Conservation (phyloP, 2,113 vertebrate species). For the Taxidea taxus region DNA sequence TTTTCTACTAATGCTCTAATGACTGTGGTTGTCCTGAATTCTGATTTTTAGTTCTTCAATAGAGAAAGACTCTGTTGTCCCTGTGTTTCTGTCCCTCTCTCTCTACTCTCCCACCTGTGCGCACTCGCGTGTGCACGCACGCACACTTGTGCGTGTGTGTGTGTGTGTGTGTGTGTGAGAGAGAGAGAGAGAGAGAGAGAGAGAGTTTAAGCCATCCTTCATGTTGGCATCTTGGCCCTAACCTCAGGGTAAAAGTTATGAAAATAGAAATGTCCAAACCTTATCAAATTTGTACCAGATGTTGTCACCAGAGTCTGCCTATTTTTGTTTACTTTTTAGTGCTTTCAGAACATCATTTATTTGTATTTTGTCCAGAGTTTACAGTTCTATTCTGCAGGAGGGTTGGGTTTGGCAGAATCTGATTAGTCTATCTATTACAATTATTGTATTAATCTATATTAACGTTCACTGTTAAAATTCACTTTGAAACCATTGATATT, state of each 20-base stretch:
- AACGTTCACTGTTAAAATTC: neutral
- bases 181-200: no score
- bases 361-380: neutral
- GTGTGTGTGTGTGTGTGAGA: no score
- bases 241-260: neutral
- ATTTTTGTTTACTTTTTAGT: neutral
- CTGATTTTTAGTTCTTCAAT: neutral
- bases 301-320: neutral
- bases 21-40: neutral
- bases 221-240: neutral
- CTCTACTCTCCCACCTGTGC: neutral
- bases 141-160: neutral
- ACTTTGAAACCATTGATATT: neutral
- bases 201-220: neutral
- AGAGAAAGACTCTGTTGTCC: neutral
- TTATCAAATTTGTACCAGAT: neutral
- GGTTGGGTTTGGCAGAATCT: neutral
- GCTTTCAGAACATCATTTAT: neutral
- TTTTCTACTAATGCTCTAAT: neutral
- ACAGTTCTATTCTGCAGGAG: neutral
- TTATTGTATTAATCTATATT: neutral
- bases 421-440: neutral
- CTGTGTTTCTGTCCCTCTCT: neutral
- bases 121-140: no score
- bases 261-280: neutral